Evolutionary conservation across 2,797 vertebrate genomes (phyloP).

Genomic region (Emydoidea blandingii): DNA sequence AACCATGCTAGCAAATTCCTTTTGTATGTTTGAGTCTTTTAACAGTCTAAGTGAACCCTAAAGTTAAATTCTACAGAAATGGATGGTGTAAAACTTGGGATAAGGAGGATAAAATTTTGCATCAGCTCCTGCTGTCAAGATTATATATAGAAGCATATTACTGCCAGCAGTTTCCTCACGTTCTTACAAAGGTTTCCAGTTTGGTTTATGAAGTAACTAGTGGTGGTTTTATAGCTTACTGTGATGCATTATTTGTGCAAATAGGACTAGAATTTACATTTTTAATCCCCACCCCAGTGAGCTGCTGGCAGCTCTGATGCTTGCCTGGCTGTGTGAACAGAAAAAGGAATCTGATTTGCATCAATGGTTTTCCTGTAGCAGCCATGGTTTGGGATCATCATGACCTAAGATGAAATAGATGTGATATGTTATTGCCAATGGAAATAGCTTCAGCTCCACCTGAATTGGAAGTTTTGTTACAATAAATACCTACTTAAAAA

Average conservation of each 20-base stretch:
- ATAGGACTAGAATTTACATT: not conserved
- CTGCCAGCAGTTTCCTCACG: not conserved
- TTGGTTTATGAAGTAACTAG: not conserved
- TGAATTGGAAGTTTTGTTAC: not conserved
- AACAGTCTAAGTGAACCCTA: not conserved
- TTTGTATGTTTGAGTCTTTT: not conserved
- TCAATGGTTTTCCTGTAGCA: not conserved
- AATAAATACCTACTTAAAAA: not conserved
- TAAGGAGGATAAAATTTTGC: not conserved
- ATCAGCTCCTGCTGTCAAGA: not conserved
- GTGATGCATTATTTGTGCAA: not conserved
- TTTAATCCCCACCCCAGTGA: not conserved
- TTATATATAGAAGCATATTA: not conserved
- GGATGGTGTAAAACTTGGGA: not conserved
- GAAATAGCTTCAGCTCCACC: not conserved
- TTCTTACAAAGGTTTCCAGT: not conserved
- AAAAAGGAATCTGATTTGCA: not conserved
- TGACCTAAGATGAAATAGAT: not conserved
- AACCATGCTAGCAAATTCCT: not conserved
- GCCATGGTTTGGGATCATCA: no score
- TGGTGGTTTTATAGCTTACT: not conserved
- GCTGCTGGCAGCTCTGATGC: not conserved
- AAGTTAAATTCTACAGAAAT: not conserved
- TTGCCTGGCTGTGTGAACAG: not conserved
- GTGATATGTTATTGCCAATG: not conserved